Base-by-base conservation (phyloP, 2,797 vertebrate species). In the Acanthiza pusilla region DNA sequence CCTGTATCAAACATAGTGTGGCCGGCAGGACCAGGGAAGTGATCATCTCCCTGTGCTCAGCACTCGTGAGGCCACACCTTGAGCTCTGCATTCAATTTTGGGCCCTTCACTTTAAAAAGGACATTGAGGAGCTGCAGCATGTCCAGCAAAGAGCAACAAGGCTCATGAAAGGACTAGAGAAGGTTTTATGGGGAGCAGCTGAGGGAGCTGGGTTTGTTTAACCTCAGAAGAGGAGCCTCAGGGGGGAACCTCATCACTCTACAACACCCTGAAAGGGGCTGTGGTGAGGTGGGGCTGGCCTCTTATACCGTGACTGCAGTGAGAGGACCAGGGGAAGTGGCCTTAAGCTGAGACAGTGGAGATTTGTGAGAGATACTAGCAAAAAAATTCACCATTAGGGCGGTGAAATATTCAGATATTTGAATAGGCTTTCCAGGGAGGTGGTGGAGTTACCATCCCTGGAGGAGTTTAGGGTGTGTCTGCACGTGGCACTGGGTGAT, bases 171-270 rank as follows among this genome's bases (percentile, higher is more conserved):
- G 62, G 22, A 61, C 18, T 36, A 22, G 12, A 43, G 18, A 4
- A n/a, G 26, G 23, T 45, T 60, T 45, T 23, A 14, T 53, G 45
- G 19, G 32, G 16, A 53, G 4, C 13, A 60, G 62, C 22, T 60
- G 47, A 67, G 23, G 18, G 18, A 45, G 0, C 22, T 36, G 38
- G 2, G 10, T n/a, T 53, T 29, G 3, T 45, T 76, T 13, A 38
- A 15, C 19, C 13, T 38, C n/a, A 27, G 22, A 60, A 38, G 8
- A 60, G 23, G 23, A 67, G 27, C 19, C 10, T 53, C 13, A 27
- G 27, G 22, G 4, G 4, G 3, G 5, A 23, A 16, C 7, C 18
- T 60, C 38, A n/a, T 29, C 0, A 0, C 38, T 4, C 7, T n/a
- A 29, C 23, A 27, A 3, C 11, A 26, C n/a, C 48, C 18, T 61